These are phyloP conservation scores for Pterobdella sp. DNA, from an alignment of 2,888 invertebrate species.

Conservation along the genomic window DNA sequence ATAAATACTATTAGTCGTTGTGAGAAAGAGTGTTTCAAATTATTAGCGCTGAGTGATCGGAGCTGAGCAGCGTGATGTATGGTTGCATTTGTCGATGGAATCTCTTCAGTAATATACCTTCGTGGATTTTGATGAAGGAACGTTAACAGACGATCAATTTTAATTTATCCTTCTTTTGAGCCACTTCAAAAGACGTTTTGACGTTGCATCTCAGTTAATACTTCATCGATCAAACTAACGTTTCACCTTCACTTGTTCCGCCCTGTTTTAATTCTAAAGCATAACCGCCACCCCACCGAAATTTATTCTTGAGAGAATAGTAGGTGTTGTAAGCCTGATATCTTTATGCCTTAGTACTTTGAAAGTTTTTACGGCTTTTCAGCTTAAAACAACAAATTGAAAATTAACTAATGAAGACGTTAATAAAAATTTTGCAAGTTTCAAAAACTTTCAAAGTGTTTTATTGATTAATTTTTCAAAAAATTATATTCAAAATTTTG, in stretches of 20 bases:
- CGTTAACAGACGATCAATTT: background rate
- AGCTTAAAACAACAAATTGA: too few relatives aligned
- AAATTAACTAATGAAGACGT: too few relatives aligned
- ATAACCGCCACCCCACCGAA: background rate
- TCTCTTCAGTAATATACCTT: background rate
- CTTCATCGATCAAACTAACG: background rate
- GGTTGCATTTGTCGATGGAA: constrained; percentile 1
- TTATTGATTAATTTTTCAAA: too few relatives aligned
- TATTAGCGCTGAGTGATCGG: background rate
- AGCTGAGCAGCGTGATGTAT: background rate
- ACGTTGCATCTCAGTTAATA: background rate
- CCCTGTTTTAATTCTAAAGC: too few relatives aligned
- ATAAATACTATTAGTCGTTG: too few relatives aligned
- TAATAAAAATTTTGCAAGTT: too few relatives aligned
- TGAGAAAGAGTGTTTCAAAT: background rate
- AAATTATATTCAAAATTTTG: too few relatives aligned
- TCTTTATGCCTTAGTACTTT: background rate
- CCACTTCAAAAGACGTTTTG: background rate
- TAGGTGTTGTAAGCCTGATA: background rate
- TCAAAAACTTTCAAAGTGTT: too few relatives aligned
- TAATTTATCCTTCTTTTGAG: background rate
- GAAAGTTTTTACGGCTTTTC: too few relatives aligned
- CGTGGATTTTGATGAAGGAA: background rate
- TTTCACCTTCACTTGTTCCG: background rate
- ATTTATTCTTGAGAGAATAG: too few relatives aligned